Evolutionary conservation across 2,113 vertebrate species (phyloP).

Genomic region (Oxyruncus cristatus): DNA sequence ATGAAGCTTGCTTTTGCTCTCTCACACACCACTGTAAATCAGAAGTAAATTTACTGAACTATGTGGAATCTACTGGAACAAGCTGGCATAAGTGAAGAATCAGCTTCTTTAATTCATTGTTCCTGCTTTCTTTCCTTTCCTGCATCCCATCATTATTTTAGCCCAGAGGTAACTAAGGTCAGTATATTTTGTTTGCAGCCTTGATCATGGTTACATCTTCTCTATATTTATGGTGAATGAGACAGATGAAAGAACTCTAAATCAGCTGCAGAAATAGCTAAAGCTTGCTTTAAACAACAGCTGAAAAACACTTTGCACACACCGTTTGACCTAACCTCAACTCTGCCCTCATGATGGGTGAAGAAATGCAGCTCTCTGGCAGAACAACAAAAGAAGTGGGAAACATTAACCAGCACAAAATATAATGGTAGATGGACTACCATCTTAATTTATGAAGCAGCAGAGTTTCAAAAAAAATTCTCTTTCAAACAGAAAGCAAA

Average conservation of each 20-base stretch:
- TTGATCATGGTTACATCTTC: conserved; percentile 24
- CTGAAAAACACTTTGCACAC: conserved; percentile 24
- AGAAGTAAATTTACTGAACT: not conserved
- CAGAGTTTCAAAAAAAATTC: not conserved
- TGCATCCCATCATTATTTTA: conserved; percentile 11
- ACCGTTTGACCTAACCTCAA: conserved; percentile 46
- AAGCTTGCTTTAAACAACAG: conserved; percentile 49
- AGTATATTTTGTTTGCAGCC: conserved; percentile 26
- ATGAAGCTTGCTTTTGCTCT: not conserved
- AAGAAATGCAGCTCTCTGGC: conserved; percentile 35
- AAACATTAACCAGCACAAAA: not conserved
- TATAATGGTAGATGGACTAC: not conserved
- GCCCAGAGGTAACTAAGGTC: conserved; percentile 17
- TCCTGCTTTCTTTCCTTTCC: not conserved
- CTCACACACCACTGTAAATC: not conserved
- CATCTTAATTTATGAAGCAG: not conserved
- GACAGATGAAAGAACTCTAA: conserved; percentile 45
- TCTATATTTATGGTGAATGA: conserved; percentile 35
- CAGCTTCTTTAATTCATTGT: not conserved
- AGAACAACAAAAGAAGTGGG: not conserved
- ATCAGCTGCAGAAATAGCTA: conserved; percentile 42
- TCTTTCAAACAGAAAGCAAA: not conserved
- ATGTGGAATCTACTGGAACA: not conserved
- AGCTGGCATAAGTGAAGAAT: not conserved
- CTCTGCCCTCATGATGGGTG: conserved; percentile 20